Percentiles rank a stretch among this genome's conserved stretches.
phyloP scores from a whole-genome alignment of 2,113 vertebrate species.

The Plecturocebus donacophilus region DNA sequence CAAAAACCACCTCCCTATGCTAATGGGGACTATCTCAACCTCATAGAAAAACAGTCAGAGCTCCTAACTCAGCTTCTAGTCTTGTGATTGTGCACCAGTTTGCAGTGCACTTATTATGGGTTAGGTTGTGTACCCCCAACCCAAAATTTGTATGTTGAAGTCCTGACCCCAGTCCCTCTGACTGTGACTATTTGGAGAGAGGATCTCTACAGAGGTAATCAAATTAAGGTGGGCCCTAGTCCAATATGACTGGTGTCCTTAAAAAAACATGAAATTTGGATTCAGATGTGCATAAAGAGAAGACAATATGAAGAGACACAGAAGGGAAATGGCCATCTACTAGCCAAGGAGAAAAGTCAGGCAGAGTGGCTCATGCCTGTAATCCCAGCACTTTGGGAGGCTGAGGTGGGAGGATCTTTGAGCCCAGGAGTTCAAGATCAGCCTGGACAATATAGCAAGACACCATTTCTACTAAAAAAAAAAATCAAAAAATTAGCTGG shows the following conservation, averaged over 20 bases:
- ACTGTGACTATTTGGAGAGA: not conserved
- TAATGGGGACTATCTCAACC: not conserved
- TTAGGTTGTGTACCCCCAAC: fast-evolving
- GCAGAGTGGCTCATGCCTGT: too few relatives aligned
- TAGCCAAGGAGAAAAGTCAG: not conserved
- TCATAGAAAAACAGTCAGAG: not conserved
- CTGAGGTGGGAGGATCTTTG: too few relatives aligned
- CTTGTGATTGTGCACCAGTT: too few relatives aligned
- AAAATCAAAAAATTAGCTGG: too few relatives aligned
- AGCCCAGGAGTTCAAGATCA: too few relatives aligned
- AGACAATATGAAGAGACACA: fast-evolving
- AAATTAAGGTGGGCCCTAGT: too few relatives aligned
- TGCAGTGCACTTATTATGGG: not conserved
- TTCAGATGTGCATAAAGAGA: not conserved
- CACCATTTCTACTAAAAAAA: too few relatives aligned
- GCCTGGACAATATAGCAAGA: too few relatives aligned
- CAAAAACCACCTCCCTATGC: not conserved
- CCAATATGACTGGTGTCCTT: not conserved
- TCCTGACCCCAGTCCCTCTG: not conserved
- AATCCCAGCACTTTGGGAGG: too few relatives aligned
- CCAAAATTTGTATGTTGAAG: not conserved
- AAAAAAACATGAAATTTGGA: too few relatives aligned
- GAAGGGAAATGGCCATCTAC: not conserved
- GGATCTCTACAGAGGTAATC: not conserved
- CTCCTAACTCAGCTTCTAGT: not conserved